phyloP scores from a whole-genome alignment of 2,113 vertebrate genomes.

The Ibidorhyncha struthersii region DNA sequence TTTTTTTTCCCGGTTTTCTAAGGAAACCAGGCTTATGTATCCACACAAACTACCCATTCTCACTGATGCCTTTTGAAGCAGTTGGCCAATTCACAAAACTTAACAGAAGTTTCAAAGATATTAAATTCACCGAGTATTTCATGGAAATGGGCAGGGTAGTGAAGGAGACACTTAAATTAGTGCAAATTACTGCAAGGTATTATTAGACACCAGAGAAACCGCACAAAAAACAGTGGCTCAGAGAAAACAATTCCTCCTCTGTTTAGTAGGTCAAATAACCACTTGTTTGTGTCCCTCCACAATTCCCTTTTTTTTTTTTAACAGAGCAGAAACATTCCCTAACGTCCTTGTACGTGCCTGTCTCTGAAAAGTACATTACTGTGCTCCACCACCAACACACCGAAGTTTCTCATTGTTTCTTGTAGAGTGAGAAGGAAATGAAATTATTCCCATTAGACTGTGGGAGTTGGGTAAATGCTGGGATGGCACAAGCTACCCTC shows the following conservation, averaged over 20 bases:
- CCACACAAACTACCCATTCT: not conserved
- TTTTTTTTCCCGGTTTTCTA: not conserved
- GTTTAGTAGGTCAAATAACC: not conserved
- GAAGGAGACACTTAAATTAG: not conserved
- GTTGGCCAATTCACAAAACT: not conserved
- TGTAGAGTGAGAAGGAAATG: not conserved
- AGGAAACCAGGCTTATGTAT: not conserved
- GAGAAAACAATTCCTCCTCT: slow-evolving; percentile 11
- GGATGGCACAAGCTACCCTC: not conserved
- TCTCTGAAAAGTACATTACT: not conserved
- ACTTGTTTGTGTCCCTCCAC: not conserved
- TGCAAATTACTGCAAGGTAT: not conserved
- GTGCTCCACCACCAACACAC: not conserved
- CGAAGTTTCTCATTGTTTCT: not conserved
- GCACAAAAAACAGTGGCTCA: not conserved
- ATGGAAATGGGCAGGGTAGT: not conserved
- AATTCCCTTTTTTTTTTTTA: not conserved
- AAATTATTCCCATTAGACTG: not conserved
- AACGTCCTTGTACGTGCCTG: not conserved
- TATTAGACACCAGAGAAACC: slow-evolving; percentile 20
- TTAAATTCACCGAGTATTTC: not conserved
- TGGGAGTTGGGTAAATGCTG: not conserved
- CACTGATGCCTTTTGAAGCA: not conserved
- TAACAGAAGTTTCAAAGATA: not conserved
- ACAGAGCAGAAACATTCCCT: not conserved